Conservation (phyloP, 2,113 vertebrate genomes). For the Gymnarchus niloticus region DNA sequence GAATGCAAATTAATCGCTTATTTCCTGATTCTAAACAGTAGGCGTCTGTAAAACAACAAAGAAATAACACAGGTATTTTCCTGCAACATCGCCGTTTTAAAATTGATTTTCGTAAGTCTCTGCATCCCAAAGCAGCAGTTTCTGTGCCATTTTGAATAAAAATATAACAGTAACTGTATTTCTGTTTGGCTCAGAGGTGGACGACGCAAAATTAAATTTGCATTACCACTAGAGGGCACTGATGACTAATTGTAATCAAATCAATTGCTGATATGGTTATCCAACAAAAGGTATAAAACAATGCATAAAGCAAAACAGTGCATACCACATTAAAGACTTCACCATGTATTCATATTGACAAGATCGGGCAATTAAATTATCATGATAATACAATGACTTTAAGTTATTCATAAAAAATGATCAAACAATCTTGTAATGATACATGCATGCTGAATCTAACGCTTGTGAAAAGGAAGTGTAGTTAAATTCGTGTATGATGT, state of each 20-base stretch:
- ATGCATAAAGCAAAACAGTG: not conserved
- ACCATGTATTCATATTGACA: not conserved
- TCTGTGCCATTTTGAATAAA: not conserved
- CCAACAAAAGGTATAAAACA: not conserved
- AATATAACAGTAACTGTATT: not conserved
- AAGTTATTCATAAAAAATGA: not conserved
- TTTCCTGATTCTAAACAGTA: not conserved
- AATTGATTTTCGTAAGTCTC: not conserved
- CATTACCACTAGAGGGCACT: not conserved
- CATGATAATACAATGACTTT: not conserved
- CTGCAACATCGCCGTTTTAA: not conserved
- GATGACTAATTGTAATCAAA: not conserved
- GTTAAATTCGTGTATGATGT: not conserved
- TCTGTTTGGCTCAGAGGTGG: not conserved
- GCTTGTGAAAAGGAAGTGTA: slow-evolving; percentile 3
- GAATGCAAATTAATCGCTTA: not conserved
- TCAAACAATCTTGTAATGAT: not conserved
- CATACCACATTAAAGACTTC: not conserved
- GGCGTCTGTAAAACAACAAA: not conserved
- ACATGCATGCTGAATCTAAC: not conserved
- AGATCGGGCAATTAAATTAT: not conserved
- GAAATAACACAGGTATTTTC: too few relatives aligned
- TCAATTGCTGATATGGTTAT: not conserved
- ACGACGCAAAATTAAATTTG: not conserved
- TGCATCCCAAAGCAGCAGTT: not conserved